Percentiles rank a stretch among this genome's conserved stretches.
phyloP scores from a whole-genome alignment of 2,113 vertebrate species.

The Copsychus sechellarum region DNA sequence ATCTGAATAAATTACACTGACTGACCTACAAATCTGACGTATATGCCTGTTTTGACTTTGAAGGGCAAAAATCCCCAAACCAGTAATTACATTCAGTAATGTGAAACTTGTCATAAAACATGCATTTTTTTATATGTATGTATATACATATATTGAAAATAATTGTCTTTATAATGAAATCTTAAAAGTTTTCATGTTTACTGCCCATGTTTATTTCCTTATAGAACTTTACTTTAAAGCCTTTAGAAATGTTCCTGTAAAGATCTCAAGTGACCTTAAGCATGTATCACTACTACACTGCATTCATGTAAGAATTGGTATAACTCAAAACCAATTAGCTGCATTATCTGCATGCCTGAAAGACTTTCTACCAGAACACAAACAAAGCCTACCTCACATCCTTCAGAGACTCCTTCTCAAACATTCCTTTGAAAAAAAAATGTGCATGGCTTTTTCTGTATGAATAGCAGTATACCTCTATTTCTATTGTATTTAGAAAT shows the following conservation, averaged over 20 bases:
- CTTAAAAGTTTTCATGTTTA: not conserved
- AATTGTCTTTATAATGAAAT: not conserved
- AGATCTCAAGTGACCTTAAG: not conserved
- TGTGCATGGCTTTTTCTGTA: not conserved
- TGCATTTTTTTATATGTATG: not conserved
- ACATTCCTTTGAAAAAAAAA: not conserved
- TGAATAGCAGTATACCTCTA: not conserved
- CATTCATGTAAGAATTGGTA: not conserved
- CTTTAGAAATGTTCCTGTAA: not conserved
- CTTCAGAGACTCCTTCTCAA: not conserved
- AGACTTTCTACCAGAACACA: not conserved
- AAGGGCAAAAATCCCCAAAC: not conserved
- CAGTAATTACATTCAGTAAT: not conserved
- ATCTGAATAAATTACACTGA: not conserved
- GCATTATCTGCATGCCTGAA: not conserved
- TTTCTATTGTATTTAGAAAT: not conserved
- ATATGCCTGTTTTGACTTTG: not conserved
- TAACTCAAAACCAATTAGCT: not conserved
- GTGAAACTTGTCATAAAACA: not conserved
- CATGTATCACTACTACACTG: not conserved
- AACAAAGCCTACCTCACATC: not conserved
- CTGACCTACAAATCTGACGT: constrained; percentile 23
- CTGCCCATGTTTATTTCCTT: not conserved
- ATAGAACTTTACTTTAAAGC: not conserved
- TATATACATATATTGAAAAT: not conserved